A percentile compares a stretch with the other conserved stretches of the same genome.
These are phyloP conservation scores for Bugulina stolonifera DNA, from an alignment of 2,888 invertebrate genomes.

Conservation along the genomic window DNA sequence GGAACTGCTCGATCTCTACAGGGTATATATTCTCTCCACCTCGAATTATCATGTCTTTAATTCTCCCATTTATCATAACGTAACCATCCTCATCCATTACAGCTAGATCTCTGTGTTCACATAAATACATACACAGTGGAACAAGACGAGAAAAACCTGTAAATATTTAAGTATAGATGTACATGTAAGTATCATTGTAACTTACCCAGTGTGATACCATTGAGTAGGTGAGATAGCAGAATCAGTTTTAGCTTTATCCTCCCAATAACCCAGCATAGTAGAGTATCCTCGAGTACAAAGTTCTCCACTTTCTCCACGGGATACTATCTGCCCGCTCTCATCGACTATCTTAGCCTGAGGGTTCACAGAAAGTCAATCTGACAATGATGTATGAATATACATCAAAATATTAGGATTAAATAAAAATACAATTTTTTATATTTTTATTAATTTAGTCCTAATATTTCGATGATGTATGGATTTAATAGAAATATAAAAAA, in stretches of 20 bases:
- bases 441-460: too few relatives aligned
- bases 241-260: slow-evolving; percentile 68
- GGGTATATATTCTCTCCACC: slow-evolving; percentile 81
- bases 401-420: too few relatives aligned
- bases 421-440: too few relatives aligned
- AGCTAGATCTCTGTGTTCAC: slow-evolving; percentile 69
- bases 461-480: too few relatives aligned
- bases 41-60: slow-evolving; percentile 72
- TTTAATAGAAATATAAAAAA: too few relatives aligned
- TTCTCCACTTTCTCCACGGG: slow-evolving; percentile 69
- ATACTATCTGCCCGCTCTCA: slow-evolving; percentile 61
- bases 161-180: too few relatives aligned
- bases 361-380: too few relatives aligned
- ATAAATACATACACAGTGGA: too few relatives aligned
- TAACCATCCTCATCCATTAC: slow-evolving; percentile 66
- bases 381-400: too few relatives aligned
- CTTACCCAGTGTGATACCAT: slow-evolving; percentile 75
- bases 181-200: too few relatives aligned
- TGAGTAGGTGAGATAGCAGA: slow-evolving; percentile 63
- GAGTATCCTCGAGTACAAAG: slow-evolving; percentile 68
- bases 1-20: slow-evolving; percentile 68
- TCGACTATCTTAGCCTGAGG: slow-evolving; percentile 60
- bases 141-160: too few relatives aligned
- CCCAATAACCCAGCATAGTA: slow-evolving; percentile 77
- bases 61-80: slow-evolving; percentile 65